Conservation (phyloP, 2,797 vertebrate species). For the Microctenopoma steveboyesi region DNA sequence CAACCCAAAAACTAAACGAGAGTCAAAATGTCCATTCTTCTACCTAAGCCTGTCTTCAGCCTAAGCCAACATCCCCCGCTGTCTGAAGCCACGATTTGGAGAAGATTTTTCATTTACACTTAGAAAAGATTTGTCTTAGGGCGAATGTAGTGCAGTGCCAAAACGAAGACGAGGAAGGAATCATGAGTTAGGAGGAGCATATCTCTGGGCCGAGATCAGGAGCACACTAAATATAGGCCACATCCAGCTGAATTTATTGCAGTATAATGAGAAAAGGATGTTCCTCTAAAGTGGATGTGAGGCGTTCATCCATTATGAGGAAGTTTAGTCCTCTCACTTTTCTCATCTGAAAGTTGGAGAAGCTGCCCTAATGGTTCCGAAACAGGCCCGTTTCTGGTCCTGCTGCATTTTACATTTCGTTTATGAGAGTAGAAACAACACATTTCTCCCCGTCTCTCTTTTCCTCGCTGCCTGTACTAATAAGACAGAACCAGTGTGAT, state of each 20-base stretch:
- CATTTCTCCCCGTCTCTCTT: slow-evolving; percentile 26
- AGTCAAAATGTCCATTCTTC: slow-evolving; percentile 55
- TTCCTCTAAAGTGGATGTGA: slow-evolving; percentile 86
- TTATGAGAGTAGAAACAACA: background rate
- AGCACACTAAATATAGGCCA: slow-evolving; percentile 94
- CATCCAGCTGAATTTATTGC: slow-evolving; percentile 96
- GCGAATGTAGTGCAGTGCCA: slow-evolving; percentile 59
- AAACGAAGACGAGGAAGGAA: slow-evolving; percentile 64
- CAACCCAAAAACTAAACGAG: slow-evolving; percentile 11
- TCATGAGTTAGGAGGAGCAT: slow-evolving; percentile 69
- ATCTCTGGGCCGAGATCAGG: slow-evolving; percentile 91
- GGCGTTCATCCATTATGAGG: slow-evolving; percentile 88
- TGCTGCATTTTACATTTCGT: slow-evolving; percentile 9
- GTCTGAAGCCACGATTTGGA: slow-evolving; percentile 56
- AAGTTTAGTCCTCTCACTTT: slow-evolving; percentile 89
- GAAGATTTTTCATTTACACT: slow-evolving; percentile 59
- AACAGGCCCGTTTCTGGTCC: slow-evolving; percentile 43
- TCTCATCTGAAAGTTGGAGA: slow-evolving; percentile 92
- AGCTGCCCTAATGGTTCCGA: slow-evolving; percentile 76
- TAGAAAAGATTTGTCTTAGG: slow-evolving; percentile 71
- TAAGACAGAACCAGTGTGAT: slow-evolving; percentile 32
- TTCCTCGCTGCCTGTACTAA: slow-evolving; percentile 21
- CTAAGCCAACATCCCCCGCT: slow-evolving; percentile 46
- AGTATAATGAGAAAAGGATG: slow-evolving; percentile 98
- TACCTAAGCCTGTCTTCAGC: slow-evolving; percentile 61